These are phyloP conservation scores for Ricordea florida DNA, from an alignment of 92 coral and sea anemone species.

Conservation along the genomic window DNA sequence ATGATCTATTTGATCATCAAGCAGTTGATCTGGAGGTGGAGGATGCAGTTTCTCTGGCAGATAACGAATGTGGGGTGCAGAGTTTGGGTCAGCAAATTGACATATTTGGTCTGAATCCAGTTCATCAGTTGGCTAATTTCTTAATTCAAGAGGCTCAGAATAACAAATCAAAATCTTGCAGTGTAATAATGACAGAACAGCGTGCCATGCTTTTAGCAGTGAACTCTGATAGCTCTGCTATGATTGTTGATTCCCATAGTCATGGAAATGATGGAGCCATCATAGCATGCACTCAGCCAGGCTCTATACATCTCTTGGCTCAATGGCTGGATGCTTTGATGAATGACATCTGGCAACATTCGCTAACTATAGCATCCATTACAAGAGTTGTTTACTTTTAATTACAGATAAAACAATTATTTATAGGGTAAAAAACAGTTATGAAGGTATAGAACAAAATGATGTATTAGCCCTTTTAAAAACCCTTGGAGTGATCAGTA, in stretches of 20 bases:
- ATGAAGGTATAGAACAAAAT: too few species aligned
- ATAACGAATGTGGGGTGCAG: slow-evolving; percentile 14
- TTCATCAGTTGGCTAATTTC: not conserved
- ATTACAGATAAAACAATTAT: too few species aligned
- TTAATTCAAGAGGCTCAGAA: not conserved
- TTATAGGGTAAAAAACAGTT: too few species aligned
- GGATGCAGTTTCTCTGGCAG: slow-evolving; percentile 18
- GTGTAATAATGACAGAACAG: not conserved
- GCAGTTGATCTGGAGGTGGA: slow-evolving; percentile 19
- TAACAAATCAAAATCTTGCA: not conserved
- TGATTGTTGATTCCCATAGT: slow-evolving; percentile 5
- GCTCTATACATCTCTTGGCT: slow-evolving; percentile 1
- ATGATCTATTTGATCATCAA: slow-evolving; percentile 16
- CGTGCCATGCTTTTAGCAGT: slow-evolving; percentile 5
- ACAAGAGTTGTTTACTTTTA: too few species aligned
- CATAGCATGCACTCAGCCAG: not conserved
- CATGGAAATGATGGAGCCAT: slow-evolving; percentile 19
- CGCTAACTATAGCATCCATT: not conserved
- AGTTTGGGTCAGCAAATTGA: slow-evolving; percentile 6
- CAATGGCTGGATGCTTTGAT: slow-evolving; percentile 19
- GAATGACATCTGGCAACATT: slow-evolving; percentile 9
- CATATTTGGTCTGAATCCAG: not conserved
- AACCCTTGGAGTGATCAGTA: too few species aligned
- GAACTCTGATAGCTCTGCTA: slow-evolving; percentile 3
- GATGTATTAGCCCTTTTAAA: too few species aligned